These are phyloP conservation scores for Plebejus anna DNA, from an alignment of 2,888 invertebrate species.

Conservation along the genomic window DNA sequence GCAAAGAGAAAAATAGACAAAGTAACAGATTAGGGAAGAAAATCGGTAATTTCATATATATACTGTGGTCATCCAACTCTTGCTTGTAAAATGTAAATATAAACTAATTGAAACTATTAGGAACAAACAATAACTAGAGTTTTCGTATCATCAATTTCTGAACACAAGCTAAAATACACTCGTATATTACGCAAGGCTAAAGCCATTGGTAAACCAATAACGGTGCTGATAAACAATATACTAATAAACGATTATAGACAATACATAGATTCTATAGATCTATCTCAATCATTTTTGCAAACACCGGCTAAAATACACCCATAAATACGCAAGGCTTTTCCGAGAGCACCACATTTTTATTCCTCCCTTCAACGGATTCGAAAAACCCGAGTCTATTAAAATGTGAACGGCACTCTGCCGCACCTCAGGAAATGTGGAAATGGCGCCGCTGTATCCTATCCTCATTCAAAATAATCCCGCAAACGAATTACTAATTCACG, in stretches of 20 bases:
- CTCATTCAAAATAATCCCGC: conserved; percentile 19
- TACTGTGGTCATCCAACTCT: too few species aligned
- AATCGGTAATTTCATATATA: too few species aligned
- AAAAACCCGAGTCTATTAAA: conserved; percentile 9
- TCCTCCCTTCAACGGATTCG: neutral
- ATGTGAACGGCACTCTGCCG: conserved; percentile 5
- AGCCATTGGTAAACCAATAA: too few species aligned
- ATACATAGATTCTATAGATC: too few species aligned
- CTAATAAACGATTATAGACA: too few species aligned
- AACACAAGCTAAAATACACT: neutral
- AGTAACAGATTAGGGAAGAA: too few species aligned
- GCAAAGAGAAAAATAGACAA: too few species aligned
- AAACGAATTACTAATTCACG: conserved; percentile 16
- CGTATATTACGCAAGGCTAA: neutral
- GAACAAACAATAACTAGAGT: too few species aligned
- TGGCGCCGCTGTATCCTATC: neutral
- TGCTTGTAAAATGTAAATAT: too few species aligned
- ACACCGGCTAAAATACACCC: neutral
- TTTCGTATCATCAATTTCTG: neutral
- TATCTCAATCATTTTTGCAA: neutral
- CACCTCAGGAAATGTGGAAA: conserved; percentile 15
- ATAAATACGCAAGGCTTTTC: neutral
- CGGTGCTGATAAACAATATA: too few species aligned
- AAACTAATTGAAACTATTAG: too few species aligned
- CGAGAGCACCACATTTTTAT: conserved; percentile 12